phyloP scores from a whole-genome alignment of 2,113 vertebrate genomes.

The Cyphomyrus plagiostoma region DNA sequence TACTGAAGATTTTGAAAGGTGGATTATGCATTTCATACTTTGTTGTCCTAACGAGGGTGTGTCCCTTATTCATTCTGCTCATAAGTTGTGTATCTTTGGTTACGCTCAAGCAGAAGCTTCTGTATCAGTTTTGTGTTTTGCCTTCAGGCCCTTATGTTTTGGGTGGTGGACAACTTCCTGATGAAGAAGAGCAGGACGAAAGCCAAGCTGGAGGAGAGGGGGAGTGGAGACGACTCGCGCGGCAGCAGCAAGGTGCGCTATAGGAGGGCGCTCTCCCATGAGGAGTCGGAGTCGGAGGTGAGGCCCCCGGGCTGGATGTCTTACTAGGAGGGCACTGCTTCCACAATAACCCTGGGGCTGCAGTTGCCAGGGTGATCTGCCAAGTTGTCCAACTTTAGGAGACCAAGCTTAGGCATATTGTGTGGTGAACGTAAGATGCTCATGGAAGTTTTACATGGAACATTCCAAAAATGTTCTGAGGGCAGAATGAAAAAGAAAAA shows the following conservation, averaged over 20 bases:
- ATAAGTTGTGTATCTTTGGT: neutral
- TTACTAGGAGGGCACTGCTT: neutral
- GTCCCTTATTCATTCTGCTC: neutral
- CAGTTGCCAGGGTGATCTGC: neutral
- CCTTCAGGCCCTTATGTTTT: conserved; percentile 58
- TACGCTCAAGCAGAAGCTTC: neutral
- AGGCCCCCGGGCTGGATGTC: conserved; percentile 20
- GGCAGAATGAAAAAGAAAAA: too few relatives aligned
- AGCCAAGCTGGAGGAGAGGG: conserved; percentile 92
- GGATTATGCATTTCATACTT: neutral
- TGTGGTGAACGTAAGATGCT: neutral
- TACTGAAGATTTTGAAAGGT: neutral
- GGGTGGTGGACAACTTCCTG: conserved; percentile 98
- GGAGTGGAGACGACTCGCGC: conserved; percentile 73
- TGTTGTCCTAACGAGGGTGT: neutral
- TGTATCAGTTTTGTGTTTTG: neutral
- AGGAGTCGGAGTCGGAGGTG: conserved; percentile 96
- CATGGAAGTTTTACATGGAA: too few relatives aligned
- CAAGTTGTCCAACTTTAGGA: neutral
- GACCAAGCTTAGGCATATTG: neutral
- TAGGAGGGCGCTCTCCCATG: conserved; percentile 87
- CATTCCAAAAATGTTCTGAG: too few relatives aligned
- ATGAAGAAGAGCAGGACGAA: conserved; percentile 99
- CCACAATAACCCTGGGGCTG: neutral
- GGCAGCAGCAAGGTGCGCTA: conserved; percentile 90